A percentile compares a stretch with the other conserved stretches of the same genome.
These are phyloP conservation scores for Erythrolamprus reginae DNA, from an alignment of 2,113 vertebrate species.

Conservation along the genomic window DNA sequence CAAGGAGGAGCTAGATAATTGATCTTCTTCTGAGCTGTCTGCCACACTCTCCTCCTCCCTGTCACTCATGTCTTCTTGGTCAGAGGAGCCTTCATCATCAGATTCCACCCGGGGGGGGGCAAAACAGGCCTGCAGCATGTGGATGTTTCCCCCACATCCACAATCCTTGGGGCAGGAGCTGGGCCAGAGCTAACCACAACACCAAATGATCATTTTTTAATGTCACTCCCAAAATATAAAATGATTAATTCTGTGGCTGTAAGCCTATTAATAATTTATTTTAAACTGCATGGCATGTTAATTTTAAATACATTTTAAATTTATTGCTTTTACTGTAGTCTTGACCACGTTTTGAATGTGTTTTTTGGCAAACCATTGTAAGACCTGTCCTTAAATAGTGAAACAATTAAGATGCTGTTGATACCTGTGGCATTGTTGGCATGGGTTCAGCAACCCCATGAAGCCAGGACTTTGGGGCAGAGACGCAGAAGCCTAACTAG, in stretches of 20 bases:
- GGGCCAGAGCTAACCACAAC: too few relatives aligned
- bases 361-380: neutral
- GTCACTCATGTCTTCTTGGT: too few relatives aligned
- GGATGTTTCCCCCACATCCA: too few relatives aligned
- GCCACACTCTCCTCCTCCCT: too few relatives aligned
- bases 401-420: neutral
- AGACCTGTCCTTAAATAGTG: neutral
- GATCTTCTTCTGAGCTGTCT: too few relatives aligned
- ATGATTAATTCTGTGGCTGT: neutral
- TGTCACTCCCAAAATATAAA: neutral
- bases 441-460: neutral
- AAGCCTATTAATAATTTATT: neutral
- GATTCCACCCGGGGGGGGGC: too few relatives aligned
- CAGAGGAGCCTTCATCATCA: too few relatives aligned
- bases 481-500: neutral
- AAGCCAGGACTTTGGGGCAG: neutral
- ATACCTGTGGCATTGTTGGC: neutral
- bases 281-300: neutral
- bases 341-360: neutral
- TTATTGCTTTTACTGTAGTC: neutral
- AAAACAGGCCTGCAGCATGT: too few relatives aligned
- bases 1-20: too few relatives aligned
- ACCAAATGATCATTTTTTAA: neutral
- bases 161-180: too few relatives aligned
- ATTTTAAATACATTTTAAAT: neutral